These are phyloP conservation scores for Polyodon spathula DNA, from an alignment of 2,113 vertebrate genomes.

Conservation along the genomic window DNA sequence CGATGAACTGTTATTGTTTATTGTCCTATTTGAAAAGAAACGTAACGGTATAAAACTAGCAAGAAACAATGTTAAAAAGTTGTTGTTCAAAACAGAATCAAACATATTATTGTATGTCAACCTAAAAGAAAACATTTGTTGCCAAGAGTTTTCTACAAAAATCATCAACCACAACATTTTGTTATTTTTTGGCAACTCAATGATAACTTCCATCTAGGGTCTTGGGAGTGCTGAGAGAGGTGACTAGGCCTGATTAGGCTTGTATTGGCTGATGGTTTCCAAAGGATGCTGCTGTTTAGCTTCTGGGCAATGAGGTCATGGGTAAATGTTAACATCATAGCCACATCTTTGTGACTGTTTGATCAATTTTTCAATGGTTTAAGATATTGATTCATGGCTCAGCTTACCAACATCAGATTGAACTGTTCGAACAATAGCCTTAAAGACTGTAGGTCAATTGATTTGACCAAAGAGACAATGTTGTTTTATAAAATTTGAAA, in stretches of 20 bases:
- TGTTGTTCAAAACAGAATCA: no score
- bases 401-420: background rate
- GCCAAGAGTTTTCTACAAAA: background rate
- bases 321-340: slow-evolving; percentile 13
- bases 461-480: background rate
- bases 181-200: background rate
- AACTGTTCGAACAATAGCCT: background rate
- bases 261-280: slow-evolving; percentile 36
- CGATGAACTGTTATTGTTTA: no score
- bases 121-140: background rate
- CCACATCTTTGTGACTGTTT: slow-evolving; percentile 3
- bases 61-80: no score
- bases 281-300: slow-evolving; percentile 12
- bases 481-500: background rate
- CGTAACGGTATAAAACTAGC: no score
- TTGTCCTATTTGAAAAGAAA: no score
- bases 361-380: slow-evolving; percentile 14
- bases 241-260: slow-evolving; percentile 31
- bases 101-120: no score
- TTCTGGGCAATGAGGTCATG: slow-evolving; percentile 39
- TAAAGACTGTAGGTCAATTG: background rate
- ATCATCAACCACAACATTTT: slow-evolving; percentile 4
- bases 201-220: slow-evolving; percentile 17
- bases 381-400: slow-evolving; percentile 17
- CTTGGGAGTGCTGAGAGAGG: slow-evolving; percentile 30